A percentile compares a stretch with the other conserved stretches of the same genome.
Conservation (phyloP, 1,140 invertebrate species). For the Nilaparvata lugens region DNA sequence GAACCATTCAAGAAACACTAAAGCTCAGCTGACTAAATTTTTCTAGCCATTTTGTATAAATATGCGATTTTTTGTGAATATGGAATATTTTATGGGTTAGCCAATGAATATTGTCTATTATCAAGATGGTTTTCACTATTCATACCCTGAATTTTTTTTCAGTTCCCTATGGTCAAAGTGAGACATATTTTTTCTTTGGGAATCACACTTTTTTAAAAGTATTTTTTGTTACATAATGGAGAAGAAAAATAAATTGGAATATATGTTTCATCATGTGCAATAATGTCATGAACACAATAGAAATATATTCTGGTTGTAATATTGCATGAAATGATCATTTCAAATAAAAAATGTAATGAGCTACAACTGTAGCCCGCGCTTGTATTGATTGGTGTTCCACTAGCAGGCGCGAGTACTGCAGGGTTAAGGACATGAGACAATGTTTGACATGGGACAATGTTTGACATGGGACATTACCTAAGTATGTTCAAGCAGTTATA, state of each 20-base stretch:
- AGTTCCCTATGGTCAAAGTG: background rate
- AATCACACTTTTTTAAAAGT: background rate
- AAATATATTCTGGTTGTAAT: background rate
- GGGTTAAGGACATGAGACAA: no score
- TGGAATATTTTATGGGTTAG: background rate
- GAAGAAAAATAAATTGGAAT: background rate
- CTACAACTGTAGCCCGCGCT: no score
- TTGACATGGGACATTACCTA: no score
- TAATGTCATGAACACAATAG: background rate
- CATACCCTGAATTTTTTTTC: background rate
- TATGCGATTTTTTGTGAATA: background rate
- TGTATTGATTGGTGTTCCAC: no score
- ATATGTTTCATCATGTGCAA: background rate
- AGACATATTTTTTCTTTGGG: background rate
- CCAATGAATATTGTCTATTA: background rate
- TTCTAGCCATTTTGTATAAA: background rate
- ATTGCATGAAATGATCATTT: no score
- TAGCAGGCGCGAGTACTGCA: no score
- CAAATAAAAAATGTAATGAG: no score
- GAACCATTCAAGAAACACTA: no score
- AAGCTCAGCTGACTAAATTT: no score
- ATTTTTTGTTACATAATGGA: background rate
- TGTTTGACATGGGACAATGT: no score
- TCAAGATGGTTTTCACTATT: conserved; percentile 1
- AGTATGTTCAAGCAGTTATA: no score